Evolutionary conservation across 2,888 invertebrate genomes (phyloP).

Genomic region (Spodoptera littoralis): DNA sequence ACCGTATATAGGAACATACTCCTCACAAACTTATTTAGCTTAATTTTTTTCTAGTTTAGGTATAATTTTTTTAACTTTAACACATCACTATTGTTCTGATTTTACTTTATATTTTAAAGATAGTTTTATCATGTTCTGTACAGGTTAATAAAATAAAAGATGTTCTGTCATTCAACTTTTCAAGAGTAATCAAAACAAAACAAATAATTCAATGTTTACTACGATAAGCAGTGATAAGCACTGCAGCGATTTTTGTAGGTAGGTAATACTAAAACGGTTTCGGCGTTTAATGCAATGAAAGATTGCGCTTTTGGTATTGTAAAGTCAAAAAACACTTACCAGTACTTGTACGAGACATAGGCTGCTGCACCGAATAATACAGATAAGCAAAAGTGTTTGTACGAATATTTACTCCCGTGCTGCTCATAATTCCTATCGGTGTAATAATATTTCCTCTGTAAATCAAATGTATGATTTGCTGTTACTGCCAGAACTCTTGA

Average conservation of each 20-base stretch:
- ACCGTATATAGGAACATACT: too few species aligned
- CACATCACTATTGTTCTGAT: too few species aligned
- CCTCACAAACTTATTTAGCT: too few species aligned
- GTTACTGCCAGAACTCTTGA: conserved; percentile 56
- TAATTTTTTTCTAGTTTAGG: too few species aligned
- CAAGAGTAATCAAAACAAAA: not conserved
- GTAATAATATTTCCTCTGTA: conserved; percentile 57
- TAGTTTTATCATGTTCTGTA: too few species aligned
- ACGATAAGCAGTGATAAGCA: too few species aligned
- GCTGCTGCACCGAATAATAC: conserved; percentile 73
- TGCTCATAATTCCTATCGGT: conserved; percentile 52
- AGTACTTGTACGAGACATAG: conserved; percentile 76
- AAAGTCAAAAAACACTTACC: conserved; percentile 65
- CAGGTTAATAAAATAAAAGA: too few species aligned
- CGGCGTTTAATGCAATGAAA: not conserved
- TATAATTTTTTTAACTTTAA: too few species aligned
- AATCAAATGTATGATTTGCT: conserved; percentile 51
- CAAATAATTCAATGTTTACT: not conserved
- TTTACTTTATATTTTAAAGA: too few species aligned
- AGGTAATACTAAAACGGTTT: not conserved
- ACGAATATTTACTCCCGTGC: conserved; percentile 55
- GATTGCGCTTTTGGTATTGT: not conserved
- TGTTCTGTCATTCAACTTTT: too few species aligned
- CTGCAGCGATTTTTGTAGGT: not conserved
- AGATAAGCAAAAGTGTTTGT: conserved; percentile 74